Base-by-base conservation (phyloP, 2,113 vertebrate genomes). In the Lampris megalopsis region DNA sequence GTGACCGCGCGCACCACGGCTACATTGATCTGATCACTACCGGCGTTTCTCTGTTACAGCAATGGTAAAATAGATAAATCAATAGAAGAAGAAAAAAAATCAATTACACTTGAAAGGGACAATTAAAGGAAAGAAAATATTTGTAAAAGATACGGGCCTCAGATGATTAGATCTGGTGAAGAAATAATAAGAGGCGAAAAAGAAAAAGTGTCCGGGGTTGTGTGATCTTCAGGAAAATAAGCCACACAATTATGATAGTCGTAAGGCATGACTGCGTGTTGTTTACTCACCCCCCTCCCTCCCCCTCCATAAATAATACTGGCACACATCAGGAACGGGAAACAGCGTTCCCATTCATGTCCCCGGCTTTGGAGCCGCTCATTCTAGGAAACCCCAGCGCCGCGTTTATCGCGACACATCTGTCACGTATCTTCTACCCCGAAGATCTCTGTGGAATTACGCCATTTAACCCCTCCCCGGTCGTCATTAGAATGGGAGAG, bases 381-480 rank as follows among this genome's bases (percentile, higher is more conserved):
- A 87, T 80, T 86, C 73, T 35, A 76, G 77, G 52, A 68, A 83
- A 81, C 0, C 66, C 52, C 83, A 77, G 35, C 66, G 13, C 50
- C 50, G 9, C 56, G 57, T 86, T 91, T 83, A 91, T 90, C 72
- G 3, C 48, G 38, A 71, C 77, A 73, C 78, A 89, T 91, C 87
- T 83, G 88, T 83, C 86, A 77, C 81, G 60, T 87, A 86, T 89
- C 84, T 86, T 71, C 73, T 73, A 77, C 67, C 53, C 6, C 41
- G 11, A 82, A 74, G 63, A 68, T 78, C 89, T 91, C 84, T 56
- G 75, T 79, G 87, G 90, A 90, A 89, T 91, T 86, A 61, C 81
- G 84, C 80, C 85, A 60, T 91, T 93, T 91, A 90, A 93, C 90
- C 89, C 90, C 86, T 87, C 84, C 85, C 89, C 82, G 72, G 84